Base-by-base conservation (phyloP, 2,888 invertebrate species). In the Diaprepes abbreviatus region DNA sequence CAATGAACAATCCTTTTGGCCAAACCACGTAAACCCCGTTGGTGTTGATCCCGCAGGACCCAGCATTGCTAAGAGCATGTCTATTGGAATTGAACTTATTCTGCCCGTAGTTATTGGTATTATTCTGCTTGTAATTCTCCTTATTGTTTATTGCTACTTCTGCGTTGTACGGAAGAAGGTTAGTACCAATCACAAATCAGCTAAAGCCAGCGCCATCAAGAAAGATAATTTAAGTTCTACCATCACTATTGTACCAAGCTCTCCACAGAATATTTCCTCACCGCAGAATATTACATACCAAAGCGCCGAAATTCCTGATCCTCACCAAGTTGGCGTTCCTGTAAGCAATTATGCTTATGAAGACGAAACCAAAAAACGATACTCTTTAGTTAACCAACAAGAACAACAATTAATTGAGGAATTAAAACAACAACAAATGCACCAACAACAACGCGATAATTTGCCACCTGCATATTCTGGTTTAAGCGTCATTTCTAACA, bases 21-120 rank as follows among this genome's bases (percentile, higher is more conserved):
- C 85, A 1, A 78, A 76, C 54, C 77, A 80, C 55, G 77, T 79
- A 17, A 82, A 82, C 66, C 76, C 78, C 1, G 77, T 77, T 3
- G 82, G 79, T 38, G 74, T 76, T n/a, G 82, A 83, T 57, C 76
- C 79, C 7, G 79, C 83, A 0, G 81, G 82, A 43, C 85, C 86
- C 0, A 82, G 83, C 57, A 81, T 85, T 21, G 79, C 84, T 0
- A 83, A 82, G 70, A 79, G 80, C 1, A 79, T 83, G 72, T 83
- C 83, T 66, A 77, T 86, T 33, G 85, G 85, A 7, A 74, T 86
- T 21, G 86, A 87, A 75, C 78, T 87, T 1, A 85, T 87, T 38
- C 74, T 87, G 28, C 86, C 87, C 4, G 84, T 87, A 10, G 83
- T 84, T 1, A 85, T 86, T 24, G 86, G 86, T 10, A 77, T 86